Evolutionary conservation across 2,888 invertebrate genomes (phyloP), one percentile per base, ranked within the genome.

Genomic region (Agonum fuliginosum): DNA sequence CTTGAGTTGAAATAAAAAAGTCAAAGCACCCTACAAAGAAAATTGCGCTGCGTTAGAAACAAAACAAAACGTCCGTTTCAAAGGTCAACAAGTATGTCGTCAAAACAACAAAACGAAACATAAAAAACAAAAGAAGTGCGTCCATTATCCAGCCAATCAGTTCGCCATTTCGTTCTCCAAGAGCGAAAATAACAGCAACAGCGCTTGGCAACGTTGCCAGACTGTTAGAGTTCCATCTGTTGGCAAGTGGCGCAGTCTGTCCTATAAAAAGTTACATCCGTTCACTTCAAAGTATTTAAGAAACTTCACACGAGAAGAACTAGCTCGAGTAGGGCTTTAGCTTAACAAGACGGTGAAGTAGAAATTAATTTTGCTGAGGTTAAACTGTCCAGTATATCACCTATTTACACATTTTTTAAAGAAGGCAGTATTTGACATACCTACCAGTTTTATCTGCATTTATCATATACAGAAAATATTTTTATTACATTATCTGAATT

Each of bases 201-300:
- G 65, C 37, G 65, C 14, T 54, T 19, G 19, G 17, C 6, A 5
- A 41, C 22, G 5, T 37, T n/a, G 22, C 20, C 22, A 37, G 2
- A 67, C n/a, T n/a, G 22, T n/a, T 24, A 37, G 2, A 67, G n/a
- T 48, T 70, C 48, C 71, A 71, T 48, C 71, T 71, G 71, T 71
- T 71, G 71, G 51, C 71, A 71, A 71, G 34, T 51, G 37, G 30
- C 17, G 54, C n/a, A 54, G 22, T 12, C 34, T n/a, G 12, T 10
- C 8, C 41, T 2, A 41, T 67, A 41, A 67, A 48, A 67, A 67
- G 41, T 67, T 70, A 19, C 22, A 70, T 70, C 46, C 69, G 43
- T 62, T 62, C 27, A 30, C 34, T 62, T 37, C 14, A 14, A 34
- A 62, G 30, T 62, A 30, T 62, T 62, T 62, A 34, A 51, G 4